A percentile compares a stretch with the other conserved stretches of the same genome.
Evolutionary conservation across 1,140 invertebrate species (phyloP).

Genomic region (Calosoma granatense): DNA sequence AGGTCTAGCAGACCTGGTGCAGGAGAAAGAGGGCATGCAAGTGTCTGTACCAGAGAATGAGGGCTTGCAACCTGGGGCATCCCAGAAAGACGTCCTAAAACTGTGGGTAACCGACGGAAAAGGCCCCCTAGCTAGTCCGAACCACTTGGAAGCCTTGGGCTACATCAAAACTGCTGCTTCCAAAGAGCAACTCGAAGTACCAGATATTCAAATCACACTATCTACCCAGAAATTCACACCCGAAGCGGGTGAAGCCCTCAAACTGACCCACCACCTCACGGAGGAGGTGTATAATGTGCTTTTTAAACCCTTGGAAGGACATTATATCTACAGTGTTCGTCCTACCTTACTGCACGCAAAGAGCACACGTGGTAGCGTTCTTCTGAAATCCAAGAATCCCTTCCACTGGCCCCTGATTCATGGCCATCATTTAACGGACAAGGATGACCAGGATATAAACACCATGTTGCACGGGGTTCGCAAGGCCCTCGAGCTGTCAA

Average conservation of each 20-base stretch:
- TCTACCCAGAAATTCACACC: slow-evolving; percentile 31
- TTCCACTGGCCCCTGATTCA: slow-evolving; percentile 51
- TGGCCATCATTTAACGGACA: slow-evolving; percentile 49
- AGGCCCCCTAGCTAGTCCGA: slow-evolving; percentile 29
- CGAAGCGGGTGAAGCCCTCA: slow-evolving; percentile 26
- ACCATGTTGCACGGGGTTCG: slow-evolving; percentile 34
- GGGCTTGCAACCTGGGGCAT: not conserved
- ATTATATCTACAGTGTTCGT: slow-evolving; percentile 51
- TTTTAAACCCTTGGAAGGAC: slow-evolving; percentile 31
- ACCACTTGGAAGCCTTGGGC: slow-evolving; percentile 41
- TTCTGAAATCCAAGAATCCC: slow-evolving; percentile 47
- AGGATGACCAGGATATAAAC: slow-evolving; percentile 35
- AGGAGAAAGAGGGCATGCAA: not conserved
- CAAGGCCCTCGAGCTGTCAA: slow-evolving; percentile 26
- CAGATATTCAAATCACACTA: slow-evolving; percentile 52
- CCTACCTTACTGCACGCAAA: slow-evolving; percentile 66
- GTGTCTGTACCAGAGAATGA: no score
- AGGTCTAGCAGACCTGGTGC: not conserved
- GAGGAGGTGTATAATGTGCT: slow-evolving; percentile 20
- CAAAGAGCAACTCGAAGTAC: slow-evolving; percentile 30
- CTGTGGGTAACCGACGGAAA: slow-evolving; percentile 13
- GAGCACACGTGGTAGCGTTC: slow-evolving; percentile 45
- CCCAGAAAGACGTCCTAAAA: not conserved
- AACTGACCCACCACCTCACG: slow-evolving; percentile 24
- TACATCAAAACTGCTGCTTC: slow-evolving; percentile 38